Base-by-base conservation (phyloP, 2,797 vertebrate genomes). In the Sarcophilus harrisii region DNA sequence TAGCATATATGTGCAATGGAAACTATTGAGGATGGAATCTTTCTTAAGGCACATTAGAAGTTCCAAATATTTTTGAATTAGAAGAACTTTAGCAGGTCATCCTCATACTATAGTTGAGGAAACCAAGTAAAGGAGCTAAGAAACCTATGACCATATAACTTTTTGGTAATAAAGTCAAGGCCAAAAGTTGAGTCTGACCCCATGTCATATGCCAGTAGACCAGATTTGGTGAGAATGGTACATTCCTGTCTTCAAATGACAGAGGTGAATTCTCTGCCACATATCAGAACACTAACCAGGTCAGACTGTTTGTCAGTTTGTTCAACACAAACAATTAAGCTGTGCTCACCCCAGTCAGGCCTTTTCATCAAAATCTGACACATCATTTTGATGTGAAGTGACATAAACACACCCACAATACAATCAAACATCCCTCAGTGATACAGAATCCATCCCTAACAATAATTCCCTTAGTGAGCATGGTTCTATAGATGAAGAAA, bases 231-330 rank as follows among this genome's bases (percentile, higher is more conserved):
- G 21, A 81, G 38, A 90, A 92, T 87, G 11, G 49, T 57, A 93
- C 32, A 38, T 94, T 89, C 45, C 0, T 57, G 54, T 49, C 93
- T 87, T 57, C 0, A 57, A 92, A 62, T n/a, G 11, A 32, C 58
- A 60, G 1, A 57, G 66, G 66, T 90, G 89, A 32, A 57, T 38
- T 52, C 28, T 13, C 18, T 92, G 93, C 10, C 49, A 66, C 28
- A 93, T 16, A 24, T 28, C 28, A 60, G 73, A 96, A 92, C 16
- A 58, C 89, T 95, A 94, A 96, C 94, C 90, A 38, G 0, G 0
- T 90, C 27, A 13, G 92, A 95, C n/a, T 66, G 21, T 9, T 13
- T 93, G 95, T 89, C 97, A 91, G 62, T 90, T 95, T 52, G 73
- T 58, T 62, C 91, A 95, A 38, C 95, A 95, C n/a, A 49, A 95